These are phyloP conservation scores for Macrobrachium nipponense DNA, from an alignment of 1,140 invertebrate genomes.

Conservation along the genomic window DNA sequence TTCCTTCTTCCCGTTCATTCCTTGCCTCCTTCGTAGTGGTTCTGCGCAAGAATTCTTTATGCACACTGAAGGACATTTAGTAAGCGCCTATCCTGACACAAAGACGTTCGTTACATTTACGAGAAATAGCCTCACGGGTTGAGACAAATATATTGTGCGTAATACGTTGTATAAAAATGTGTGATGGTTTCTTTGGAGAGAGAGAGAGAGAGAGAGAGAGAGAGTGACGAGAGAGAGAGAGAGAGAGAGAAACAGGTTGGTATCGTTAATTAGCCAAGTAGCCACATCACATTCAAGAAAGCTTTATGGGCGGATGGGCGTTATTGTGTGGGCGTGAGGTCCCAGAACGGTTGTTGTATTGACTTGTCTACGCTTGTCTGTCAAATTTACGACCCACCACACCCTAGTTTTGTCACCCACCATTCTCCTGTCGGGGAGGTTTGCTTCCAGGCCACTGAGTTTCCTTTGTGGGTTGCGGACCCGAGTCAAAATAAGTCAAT, in stretches of 20 bases:
- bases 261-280: slow-evolving; percentile 56
- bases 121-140: too few relatives aligned
- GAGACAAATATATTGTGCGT: too few relatives aligned
- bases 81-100: not conserved
- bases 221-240: slow-evolving; percentile 40
- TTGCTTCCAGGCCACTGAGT: slow-evolving; percentile 47
- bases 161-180: too few relatives aligned
- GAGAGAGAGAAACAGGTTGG: slow-evolving; percentile 34
- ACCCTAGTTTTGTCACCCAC: slow-evolving; percentile 59
- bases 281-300: slow-evolving; percentile 21
- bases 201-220: slow-evolving; percentile 8
- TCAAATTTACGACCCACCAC: slow-evolving; percentile 59
- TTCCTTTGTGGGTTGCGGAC: slow-evolving; percentile 39
- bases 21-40: too few relatives aligned
- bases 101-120: not conserved
- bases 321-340: slow-evolving; percentile 56
- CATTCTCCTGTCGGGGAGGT: slow-evolving; percentile 50
- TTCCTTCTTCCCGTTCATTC: slow-evolving; percentile 21
- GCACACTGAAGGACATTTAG: not conserved
- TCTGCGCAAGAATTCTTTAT: too few relatives aligned
- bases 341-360: slow-evolving; percentile 45
- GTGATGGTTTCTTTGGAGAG: not conserved
- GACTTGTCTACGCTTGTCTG: slow-evolving; percentile 61
- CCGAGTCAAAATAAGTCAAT: slow-evolving; percentile 55
- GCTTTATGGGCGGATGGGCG: slow-evolving; percentile 33